Base-by-base conservation (phyloP, 2,113 vertebrate species). In the Xerus inauris region DNA sequence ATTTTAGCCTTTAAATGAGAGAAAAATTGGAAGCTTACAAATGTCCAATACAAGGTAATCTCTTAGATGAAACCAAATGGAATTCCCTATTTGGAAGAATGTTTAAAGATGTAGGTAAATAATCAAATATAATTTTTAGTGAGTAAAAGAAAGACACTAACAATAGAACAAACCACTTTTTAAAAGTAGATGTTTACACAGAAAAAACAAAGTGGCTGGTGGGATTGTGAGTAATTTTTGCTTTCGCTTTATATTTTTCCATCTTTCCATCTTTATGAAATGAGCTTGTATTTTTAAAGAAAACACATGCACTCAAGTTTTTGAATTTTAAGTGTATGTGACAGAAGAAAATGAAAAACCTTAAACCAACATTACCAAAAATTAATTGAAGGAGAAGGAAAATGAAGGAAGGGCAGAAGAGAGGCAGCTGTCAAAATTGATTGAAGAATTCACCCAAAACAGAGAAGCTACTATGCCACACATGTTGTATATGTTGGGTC, bases 221-320 rank as follows among this genome's bases (percentile, higher is more conserved):
- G 28, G 8, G 14, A 64, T 72, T 65, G 51, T 54, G 26, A 16
- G 10, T 69, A 1, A 72, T 64, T 75, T 83, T 59, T 54, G 9
- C 26, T 87, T 16, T 83, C 47, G 67, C 35, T 69, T 45, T 69
- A 42, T 19, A 30, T 45, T 94, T 79, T 49, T 40, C 22, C 26
- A 62, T 64, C 38, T 80, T 75, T 19, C 54, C 95, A 73, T n/a
- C 59, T 94, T 92, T 67, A 65, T 49, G 85, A 91, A 95, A 75
- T 38, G 9, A 77, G 72, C 6, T 83, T 28, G 24, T 32, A 59
- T 30, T 75, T 38, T 90, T 65, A 84, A n/a, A 86, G 77, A 69
- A 90, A 42, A 47, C 8, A 38, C 22, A 17, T 57, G 62, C 8
- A 90, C 30, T 45, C 35, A 38, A 79, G 35, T 81, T 90, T 90